Percentiles rank a stretch among this genome's conserved stretches.
These are phyloP conservation scores for Amphimallon solstitiale DNA, from an alignment of 2,888 invertebrate genomes.

Conservation along the genomic window DNA sequence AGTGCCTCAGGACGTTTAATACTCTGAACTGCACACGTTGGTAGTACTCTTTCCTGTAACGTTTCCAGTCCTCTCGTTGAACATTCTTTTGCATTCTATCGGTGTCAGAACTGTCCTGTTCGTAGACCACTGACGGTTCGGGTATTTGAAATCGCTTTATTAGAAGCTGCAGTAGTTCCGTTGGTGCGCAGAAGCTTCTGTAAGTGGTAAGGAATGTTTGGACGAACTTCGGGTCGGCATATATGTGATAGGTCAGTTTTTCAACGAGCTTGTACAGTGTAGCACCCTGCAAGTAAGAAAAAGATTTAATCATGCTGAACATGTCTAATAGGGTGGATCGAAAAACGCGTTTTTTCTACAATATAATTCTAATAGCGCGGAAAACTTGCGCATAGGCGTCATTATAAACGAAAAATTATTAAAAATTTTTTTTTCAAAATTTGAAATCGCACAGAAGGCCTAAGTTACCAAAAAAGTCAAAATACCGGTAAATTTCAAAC, in stretches of 20 bases:
- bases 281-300: conserved; percentile 73
- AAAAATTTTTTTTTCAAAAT: no score
- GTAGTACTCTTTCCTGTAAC: conserved; percentile 95
- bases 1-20: conserved; percentile 91
- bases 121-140: conserved; percentile 85
- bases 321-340: no score
- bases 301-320: no score
- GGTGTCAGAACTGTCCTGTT: conserved; percentile 68
- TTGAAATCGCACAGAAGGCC: no score
- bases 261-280: conserved; percentile 95
- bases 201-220: conserved; percentile 96
- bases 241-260: conserved; percentile 96
- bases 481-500: no score
- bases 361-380: no score
- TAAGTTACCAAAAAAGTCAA: no score
- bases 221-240: conserved; percentile 96
- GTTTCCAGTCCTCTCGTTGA: conserved; percentile 91
- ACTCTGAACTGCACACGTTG: conserved; percentile 97
- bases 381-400: no score
- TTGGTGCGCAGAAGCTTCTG: conserved; percentile 83
- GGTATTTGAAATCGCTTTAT: conserved; percentile 94
- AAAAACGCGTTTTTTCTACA: no score
- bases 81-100: conserved; percentile 81
- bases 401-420: no score
- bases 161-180: conserved; percentile 86